Conservation (phyloP, 2,888 invertebrate species). For the Sericinus montela region DNA sequence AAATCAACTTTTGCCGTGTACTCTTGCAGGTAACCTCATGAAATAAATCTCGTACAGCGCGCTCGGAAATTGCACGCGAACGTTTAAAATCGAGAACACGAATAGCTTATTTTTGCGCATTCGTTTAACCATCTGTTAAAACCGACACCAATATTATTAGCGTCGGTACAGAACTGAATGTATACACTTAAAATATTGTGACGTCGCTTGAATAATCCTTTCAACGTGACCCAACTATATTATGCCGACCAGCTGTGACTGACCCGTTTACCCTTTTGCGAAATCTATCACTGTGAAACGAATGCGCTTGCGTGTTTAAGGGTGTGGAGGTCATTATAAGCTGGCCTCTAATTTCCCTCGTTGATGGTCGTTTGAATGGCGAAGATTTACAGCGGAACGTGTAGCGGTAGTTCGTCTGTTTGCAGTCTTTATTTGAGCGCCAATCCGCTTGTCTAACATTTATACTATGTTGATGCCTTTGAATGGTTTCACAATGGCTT, state of each 20-base stretch:
- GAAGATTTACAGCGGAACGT: slow-evolving; percentile 52
- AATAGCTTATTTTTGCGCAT: slow-evolving; percentile 42
- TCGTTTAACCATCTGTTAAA: slow-evolving; percentile 59
- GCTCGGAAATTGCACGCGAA: slow-evolving; percentile 14
- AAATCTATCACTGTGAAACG: neutral
- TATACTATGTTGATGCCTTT: slow-evolving; percentile 46
- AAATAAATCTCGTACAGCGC: slow-evolving; percentile 17
- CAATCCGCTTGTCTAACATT: slow-evolving; percentile 44
- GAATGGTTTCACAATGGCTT: slow-evolving; percentile 46
- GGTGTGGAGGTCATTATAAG: slow-evolving; percentile 35
- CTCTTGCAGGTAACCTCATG: neutral
- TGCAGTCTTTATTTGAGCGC: slow-evolving; percentile 55
- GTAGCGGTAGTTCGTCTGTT: slow-evolving; percentile 49
- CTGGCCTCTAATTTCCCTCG: slow-evolving; percentile 54
- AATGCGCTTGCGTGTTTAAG: slow-evolving; percentile 13
- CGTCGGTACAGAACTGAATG: slow-evolving; percentile 57
- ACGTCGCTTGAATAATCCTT: slow-evolving; percentile 61
- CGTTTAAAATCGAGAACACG: slow-evolving; percentile 25
- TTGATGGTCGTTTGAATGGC: slow-evolving; percentile 71
- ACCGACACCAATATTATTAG: slow-evolving; percentile 59
- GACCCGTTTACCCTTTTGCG: neutral
- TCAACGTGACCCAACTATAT: slow-evolving; percentile 46
- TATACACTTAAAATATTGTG: slow-evolving; percentile 69
- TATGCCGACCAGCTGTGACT: slow-evolving; percentile 28
- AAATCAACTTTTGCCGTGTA: too few relatives aligned